These are phyloP conservation scores for Pocillopora damicornis DNA, from an alignment of 64 coral and sea anemone species.

Conservation along the genomic window DNA sequence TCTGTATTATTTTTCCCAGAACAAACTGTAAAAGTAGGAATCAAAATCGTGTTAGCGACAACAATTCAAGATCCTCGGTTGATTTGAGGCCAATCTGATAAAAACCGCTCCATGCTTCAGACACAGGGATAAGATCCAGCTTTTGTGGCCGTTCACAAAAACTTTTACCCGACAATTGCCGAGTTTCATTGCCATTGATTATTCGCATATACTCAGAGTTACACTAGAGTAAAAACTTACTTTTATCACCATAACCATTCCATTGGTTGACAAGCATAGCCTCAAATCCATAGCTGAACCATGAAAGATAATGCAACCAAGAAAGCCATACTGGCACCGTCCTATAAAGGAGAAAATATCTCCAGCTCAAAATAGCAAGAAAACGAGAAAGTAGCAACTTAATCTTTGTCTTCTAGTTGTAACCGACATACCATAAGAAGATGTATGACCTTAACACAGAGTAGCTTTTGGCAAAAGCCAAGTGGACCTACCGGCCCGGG, in stretches of 20 bases:
- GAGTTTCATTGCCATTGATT: too few species aligned
- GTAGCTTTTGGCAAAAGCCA: too few species aligned
- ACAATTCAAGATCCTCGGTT: background rate
- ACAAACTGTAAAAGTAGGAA: background rate
- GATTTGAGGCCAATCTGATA: background rate
- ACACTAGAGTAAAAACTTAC: background rate
- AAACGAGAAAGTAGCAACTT: background rate
- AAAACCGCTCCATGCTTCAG: background rate
- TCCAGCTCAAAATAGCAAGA: background rate
- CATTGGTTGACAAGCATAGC: background rate
- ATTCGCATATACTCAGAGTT: too few species aligned
- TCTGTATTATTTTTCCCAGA: background rate
- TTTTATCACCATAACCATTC: background rate
- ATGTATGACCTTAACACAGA: too few species aligned
- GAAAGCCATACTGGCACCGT: constrained; percentile 3
- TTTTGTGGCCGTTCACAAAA: too few species aligned
- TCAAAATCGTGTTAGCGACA: background rate
- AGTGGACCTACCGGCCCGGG: too few species aligned
- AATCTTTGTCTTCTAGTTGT: too few species aligned
- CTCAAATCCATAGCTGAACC: constrained; percentile 31
- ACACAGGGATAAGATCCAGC: background rate
- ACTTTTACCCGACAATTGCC: too few species aligned
- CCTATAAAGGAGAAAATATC: background rate
- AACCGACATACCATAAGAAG: too few species aligned
- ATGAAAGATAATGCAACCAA: constrained; percentile 7